Conservation (phyloP, 1,140 invertebrate genomes). For the Ooceraea biroi region DNA sequence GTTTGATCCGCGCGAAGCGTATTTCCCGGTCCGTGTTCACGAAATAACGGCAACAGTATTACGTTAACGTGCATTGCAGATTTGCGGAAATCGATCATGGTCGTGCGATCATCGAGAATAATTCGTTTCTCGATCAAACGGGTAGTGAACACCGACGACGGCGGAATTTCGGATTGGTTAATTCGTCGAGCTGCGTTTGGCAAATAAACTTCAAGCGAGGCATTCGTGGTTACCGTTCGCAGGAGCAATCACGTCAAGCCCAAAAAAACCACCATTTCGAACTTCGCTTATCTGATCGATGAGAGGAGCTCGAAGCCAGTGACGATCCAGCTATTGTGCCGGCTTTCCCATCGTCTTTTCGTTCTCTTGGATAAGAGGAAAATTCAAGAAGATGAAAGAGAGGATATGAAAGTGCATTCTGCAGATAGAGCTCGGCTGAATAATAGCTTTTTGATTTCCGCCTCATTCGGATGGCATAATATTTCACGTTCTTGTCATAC, state of each 20-base stretch:
- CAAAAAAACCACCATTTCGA: not conserved
- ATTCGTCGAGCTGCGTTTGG: not conserved
- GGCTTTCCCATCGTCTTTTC: constrained; percentile 61
- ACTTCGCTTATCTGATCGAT: constrained; percentile 64
- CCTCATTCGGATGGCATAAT: not conserved
- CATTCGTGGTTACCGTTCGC: not conserved
- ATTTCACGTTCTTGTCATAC: not conserved
- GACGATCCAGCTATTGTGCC: constrained; percentile 47
- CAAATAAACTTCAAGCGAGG: not conserved
- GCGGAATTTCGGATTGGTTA: constrained; percentile 2
- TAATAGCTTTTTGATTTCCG: constrained; percentile 67
- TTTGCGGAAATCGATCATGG: constrained; percentile 17
- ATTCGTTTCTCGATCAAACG: constrained; percentile 21
- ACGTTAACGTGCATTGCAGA: not conserved
- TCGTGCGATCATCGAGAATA: not conserved
- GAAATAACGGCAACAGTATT: not conserved
- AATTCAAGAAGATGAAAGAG: constrained; percentile 45
- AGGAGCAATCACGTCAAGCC: not conserved
- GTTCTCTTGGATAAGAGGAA: constrained; percentile 62
- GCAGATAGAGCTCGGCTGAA: constrained; percentile 49
- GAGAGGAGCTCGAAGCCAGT: constrained; percentile 61
- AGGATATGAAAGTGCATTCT: constrained; percentile 37
- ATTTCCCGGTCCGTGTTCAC: constrained; percentile 13
- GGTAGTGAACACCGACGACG: not conserved
- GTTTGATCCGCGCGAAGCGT: not conserved